phyloP scores from a whole-genome alignment of 2,888 invertebrate species.

The Elegia similella region DNA sequence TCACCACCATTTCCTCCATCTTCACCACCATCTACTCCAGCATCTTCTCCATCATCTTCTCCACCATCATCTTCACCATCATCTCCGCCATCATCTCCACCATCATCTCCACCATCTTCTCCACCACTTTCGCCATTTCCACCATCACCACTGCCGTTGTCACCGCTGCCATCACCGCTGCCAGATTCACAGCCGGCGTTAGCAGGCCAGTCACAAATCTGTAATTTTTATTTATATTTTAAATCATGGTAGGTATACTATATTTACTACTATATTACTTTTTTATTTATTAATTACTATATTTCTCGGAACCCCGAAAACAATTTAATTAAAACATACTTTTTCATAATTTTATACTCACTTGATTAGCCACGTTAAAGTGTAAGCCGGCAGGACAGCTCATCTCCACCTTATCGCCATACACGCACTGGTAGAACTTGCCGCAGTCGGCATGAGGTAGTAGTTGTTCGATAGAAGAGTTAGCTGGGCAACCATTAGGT shows the following conservation, averaged over 20 bases:
- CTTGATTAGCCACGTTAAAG: slow-evolving; percentile 22
- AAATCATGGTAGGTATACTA: too few species aligned
- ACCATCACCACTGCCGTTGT: slow-evolving; percentile 3
- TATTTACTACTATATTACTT: too few species aligned
- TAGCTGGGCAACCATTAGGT: slow-evolving; percentile 10
- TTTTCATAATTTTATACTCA: slow-evolving; percentile 13
- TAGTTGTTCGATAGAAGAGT: slow-evolving; percentile 15
- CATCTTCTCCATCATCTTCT: too few species aligned
- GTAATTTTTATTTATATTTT: too few species aligned
- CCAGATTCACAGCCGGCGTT: slow-evolving; percentile 28
- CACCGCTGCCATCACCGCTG: neutral
- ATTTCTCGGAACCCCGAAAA: too few species aligned
- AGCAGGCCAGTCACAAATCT: slow-evolving; percentile 21
- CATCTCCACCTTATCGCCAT: slow-evolving; percentile 27
- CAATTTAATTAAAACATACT: too few species aligned
- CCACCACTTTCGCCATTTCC: neutral
- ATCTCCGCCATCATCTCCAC: neutral
- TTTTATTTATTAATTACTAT: too few species aligned
- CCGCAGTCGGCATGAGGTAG: slow-evolving; percentile 38
- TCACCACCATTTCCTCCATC: too few species aligned
- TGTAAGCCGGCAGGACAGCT: slow-evolving; percentile 34
- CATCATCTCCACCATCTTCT: neutral
- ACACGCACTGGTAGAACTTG: slow-evolving; percentile 38
- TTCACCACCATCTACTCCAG: too few species aligned
- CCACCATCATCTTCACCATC: too few species aligned